Conservation (phyloP, 2,797 vertebrate species). For the Urophycis tenuis region DNA sequence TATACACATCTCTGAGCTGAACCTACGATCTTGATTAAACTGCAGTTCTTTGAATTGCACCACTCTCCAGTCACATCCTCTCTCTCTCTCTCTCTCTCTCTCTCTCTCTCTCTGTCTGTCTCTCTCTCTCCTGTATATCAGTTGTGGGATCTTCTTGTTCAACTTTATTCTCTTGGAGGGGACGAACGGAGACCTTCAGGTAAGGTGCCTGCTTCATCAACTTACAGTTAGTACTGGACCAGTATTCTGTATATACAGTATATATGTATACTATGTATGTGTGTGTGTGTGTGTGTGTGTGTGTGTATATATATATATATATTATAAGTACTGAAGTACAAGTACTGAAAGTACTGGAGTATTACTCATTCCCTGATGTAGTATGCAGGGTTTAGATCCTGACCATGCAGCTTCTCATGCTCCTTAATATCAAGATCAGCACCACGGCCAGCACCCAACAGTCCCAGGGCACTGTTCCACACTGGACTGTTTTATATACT, state of each 20-base stretch:
- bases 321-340: no score
- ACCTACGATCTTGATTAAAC: conserved; percentile 1
- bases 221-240: neutral
- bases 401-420: no score
- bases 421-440: neutral
- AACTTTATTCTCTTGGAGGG: neutral
- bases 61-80: neutral
- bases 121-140: neutral
- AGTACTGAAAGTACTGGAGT: no score
- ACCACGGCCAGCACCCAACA: neutral
- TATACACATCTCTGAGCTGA: neutral
- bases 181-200: neutral
- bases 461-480: neutral
- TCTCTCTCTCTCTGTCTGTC: neutral
- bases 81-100: conserved; percentile 3
- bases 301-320: no score
- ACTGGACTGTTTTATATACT: no score
- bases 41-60: neutral
- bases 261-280: no score
- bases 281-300: no score
- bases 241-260: no score
- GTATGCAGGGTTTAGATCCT: no score
- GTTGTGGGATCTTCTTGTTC: neutral
- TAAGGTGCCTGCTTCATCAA: neutral
- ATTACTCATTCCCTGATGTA: no score